A percentile compares a stretch with the other conserved stretches of the same genome.
phyloP scores from a whole-genome alignment of 2,797 vertebrate genomes.

The Syncerus caffer region DNA sequence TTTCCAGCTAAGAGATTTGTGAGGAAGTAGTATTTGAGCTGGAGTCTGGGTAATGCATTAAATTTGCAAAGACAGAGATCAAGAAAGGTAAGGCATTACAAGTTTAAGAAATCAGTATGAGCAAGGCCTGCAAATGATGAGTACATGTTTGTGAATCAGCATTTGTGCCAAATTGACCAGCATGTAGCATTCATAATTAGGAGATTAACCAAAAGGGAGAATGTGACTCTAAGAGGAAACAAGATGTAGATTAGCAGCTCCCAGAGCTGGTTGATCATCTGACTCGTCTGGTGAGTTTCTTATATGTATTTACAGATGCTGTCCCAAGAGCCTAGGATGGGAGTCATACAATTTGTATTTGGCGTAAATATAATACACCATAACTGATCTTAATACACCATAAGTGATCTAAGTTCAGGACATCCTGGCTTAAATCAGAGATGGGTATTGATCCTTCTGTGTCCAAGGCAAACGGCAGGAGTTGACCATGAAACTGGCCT shows the following conservation, averaged over 20 bases:
- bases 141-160: background rate
- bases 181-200: background rate
- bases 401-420: background rate
- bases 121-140: background rate
- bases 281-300: background rate
- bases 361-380: background rate
- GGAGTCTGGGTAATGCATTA: background rate
- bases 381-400: background rate
- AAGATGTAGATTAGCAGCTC: background rate
- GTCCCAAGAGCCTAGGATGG: background rate
- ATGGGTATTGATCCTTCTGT: background rate
- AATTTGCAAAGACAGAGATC: background rate
- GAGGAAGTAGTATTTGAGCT: background rate
- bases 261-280: background rate
- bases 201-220: background rate
- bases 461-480: background rate
- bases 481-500: background rate
- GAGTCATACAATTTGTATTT: background rate
- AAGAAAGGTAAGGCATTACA: background rate
- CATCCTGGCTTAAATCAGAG: background rate
- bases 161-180: background rate
- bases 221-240: background rate
- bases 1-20: background rate
- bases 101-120: background rate
- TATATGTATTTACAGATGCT: background rate